Conservation (phyloP, 2,888 invertebrate species). For the Dioctria rufipes region DNA sequence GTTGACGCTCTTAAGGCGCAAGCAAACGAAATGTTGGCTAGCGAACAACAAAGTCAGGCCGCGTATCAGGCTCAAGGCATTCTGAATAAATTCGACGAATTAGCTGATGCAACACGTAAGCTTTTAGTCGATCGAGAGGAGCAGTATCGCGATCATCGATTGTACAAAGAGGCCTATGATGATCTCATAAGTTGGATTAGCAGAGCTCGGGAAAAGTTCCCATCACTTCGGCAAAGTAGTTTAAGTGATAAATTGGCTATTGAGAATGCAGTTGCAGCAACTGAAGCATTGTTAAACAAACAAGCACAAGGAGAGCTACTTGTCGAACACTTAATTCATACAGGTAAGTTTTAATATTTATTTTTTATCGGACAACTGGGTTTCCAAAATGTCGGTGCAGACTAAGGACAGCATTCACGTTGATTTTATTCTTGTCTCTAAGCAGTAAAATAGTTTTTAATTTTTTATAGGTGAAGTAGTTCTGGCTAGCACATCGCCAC, state of each 20-base stretch:
- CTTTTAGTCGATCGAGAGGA: constrained; percentile 85
- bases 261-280: constrained; percentile 89
- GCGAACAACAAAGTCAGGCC: constrained; percentile 87
- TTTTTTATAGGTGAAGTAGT: constrained; percentile 80
- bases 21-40: constrained; percentile 87
- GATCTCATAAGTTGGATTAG: constrained; percentile 91
- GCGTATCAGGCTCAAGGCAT: constrained; percentile 89
- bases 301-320: constrained; percentile 92
- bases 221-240: constrained; percentile 87
- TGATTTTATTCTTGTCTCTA: constrained; percentile 3
- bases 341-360: constrained; percentile 64
- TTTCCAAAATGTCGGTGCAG: not conserved
- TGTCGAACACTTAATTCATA: constrained; percentile 88
- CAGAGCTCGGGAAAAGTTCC: constrained; percentile 90
- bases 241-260: constrained; percentile 90
- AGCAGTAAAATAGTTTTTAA: not conserved
- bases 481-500: constrained; percentile 84
- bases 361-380: not conserved
- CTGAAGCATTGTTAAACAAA: constrained; percentile 88
- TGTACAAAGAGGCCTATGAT: constrained; percentile 93
- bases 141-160: constrained; percentile 88
- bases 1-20: constrained; percentile 89
- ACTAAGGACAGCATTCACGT: not conserved
- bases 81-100: constrained; percentile 85
- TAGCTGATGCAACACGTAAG: constrained; percentile 84